phyloP scores from a whole-genome alignment of 2,888 invertebrate species.

The Dilophus febrilis region DNA sequence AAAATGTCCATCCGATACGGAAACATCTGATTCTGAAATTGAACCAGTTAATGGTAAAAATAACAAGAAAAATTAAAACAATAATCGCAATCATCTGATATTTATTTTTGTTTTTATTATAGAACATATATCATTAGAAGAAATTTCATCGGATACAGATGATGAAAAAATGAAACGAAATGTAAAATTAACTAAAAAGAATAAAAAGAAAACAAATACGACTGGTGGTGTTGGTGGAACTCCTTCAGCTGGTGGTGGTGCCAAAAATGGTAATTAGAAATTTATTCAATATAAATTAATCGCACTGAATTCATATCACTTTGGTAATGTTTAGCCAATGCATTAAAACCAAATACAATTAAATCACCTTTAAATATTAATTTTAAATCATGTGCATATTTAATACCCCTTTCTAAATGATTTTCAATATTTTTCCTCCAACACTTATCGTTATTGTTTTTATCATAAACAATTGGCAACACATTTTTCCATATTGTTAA shows the following conservation, averaged over 20 bases:
- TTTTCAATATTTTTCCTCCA: background rate
- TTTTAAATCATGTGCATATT: constrained; percentile 15
- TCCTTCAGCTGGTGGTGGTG: background rate
- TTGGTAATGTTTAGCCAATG: background rate
- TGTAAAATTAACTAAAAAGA: background rate
- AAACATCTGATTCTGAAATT: constrained; percentile 28
- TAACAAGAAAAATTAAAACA: too few relatives aligned
- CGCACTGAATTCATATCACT: background rate
- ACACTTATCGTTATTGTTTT: constrained; percentile 5
- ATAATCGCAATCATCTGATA: too few relatives aligned
- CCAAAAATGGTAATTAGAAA: background rate
- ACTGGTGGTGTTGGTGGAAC: too few relatives aligned
- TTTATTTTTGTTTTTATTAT: too few relatives aligned
- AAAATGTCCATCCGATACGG: constrained; percentile 28
- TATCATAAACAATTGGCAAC: constrained; percentile 18
- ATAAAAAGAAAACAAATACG: constrained; percentile 2
- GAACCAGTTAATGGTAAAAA: constrained; percentile 15
- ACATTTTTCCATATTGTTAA: constrained; percentile 22
- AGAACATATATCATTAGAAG: constrained; percentile 43
- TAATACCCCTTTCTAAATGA: constrained; percentile 19
- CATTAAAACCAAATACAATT: background rate
- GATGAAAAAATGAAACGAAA: too few relatives aligned
- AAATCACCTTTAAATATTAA: background rate
- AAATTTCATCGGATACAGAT: constrained; percentile 36
- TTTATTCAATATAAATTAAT: background rate